These are phyloP conservation scores for Rhinoptilus africanus DNA, from an alignment of 2,113 vertebrate genomes.

Conservation along the genomic window DNA sequence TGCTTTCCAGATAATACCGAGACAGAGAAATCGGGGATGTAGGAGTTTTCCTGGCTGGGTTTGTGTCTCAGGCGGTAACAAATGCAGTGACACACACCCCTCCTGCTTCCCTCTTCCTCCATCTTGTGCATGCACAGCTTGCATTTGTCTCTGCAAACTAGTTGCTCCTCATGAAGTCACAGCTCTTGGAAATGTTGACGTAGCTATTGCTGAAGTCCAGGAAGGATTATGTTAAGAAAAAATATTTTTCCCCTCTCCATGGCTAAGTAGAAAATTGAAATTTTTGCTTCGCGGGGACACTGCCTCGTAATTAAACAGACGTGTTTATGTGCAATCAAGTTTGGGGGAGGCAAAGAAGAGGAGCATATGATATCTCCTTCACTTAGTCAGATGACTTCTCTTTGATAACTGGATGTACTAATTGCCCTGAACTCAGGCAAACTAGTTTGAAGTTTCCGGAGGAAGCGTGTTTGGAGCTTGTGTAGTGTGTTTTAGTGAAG, in stretches of 20 bases:
- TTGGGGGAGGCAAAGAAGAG: slow-evolving; percentile 5
- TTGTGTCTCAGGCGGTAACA: background rate
- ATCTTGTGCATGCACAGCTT: slow-evolving; percentile 9
- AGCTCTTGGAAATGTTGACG: background rate
- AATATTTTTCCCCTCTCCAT: background rate
- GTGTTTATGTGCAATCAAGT: background rate
- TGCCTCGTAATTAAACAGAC: slow-evolving; percentile 59
- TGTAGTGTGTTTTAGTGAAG: background rate
- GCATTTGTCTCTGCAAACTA: background rate
- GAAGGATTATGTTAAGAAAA: background rate
- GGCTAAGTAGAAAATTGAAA: slow-evolving; percentile 65
- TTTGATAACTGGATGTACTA: background rate
- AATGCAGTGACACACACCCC: background rate
- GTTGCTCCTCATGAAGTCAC: background rate
- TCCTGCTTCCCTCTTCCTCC: background rate
- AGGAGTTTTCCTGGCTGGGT: background rate
- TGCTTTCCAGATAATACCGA: background rate
- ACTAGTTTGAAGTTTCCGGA: background rate
- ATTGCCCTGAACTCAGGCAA: background rate
- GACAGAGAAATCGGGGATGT: background rate
- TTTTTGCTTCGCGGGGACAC: slow-evolving; percentile 60
- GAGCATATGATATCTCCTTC: background rate
- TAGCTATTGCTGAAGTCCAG: background rate
- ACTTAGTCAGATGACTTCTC: background rate
- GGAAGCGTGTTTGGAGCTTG: background rate